These are phyloP conservation scores for Drosophila ustulata DNA, from an alignment of 2,888 invertebrate species.

Conservation along the genomic window DNA sequence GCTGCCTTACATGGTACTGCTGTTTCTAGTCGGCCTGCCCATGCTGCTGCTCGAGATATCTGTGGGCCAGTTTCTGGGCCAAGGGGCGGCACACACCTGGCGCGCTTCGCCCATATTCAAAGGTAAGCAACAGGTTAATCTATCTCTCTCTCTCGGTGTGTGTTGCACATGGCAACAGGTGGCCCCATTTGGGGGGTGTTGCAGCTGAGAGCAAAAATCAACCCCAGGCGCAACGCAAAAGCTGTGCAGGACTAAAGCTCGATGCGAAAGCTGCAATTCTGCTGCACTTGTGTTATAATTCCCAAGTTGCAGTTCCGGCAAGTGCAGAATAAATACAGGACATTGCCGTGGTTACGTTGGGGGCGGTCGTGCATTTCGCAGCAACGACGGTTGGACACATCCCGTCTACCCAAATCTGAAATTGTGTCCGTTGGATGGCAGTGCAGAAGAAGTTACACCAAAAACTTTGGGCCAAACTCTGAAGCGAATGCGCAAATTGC, in stretches of 20 bases:
- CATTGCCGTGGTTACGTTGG: conserved; percentile 14
- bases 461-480: conserved; percentile 38
- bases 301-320: conserved; percentile 61
- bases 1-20: conserved; percentile 84
- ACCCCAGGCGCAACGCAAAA: conserved; percentile 33
- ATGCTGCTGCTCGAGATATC: conserved; percentile 85
- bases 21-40: conserved; percentile 85
- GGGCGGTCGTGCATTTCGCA: conserved; percentile 81
- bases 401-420: conserved; percentile 74
- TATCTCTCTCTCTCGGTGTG: background rate
- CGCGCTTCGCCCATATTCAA: conserved; percentile 85
- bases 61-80: conserved; percentile 85
- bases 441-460: conserved; percentile 55
- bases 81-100: conserved; percentile 85
- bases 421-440: conserved; percentile 72
- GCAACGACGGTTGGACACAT: conserved; percentile 78
- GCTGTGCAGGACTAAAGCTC: conserved; percentile 57
- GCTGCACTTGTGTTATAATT: conserved; percentile 64
- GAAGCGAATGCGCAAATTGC: conserved; percentile 14
- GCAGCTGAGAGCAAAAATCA: conserved; percentile 10
- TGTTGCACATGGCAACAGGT: conserved; percentile 19
- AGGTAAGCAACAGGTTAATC: conserved; percentile 73
- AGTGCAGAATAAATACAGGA: conserved; percentile 56
- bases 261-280: conserved; percentile 39
- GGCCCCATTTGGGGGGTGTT: conserved; percentile 13